Evolutionary conservation across 2,113 vertebrate genomes (phyloP).

Genomic region (Callospermophilus lateralis): DNA sequence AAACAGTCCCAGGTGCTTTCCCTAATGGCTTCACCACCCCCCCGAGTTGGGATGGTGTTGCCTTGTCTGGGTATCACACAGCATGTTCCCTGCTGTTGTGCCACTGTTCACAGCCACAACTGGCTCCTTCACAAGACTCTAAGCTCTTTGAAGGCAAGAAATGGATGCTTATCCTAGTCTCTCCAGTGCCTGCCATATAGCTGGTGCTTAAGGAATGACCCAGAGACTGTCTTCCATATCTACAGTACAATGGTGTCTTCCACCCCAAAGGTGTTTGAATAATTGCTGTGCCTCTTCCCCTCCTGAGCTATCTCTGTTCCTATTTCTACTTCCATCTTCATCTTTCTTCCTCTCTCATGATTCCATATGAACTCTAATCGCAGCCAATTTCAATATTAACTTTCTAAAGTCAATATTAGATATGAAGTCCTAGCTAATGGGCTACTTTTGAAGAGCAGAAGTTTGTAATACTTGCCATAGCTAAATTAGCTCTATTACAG

Average conservation of each 20-base stretch:
- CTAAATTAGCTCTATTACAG: constrained; percentile 72
- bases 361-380: constrained; percentile 26
- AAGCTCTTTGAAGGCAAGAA: neutral
- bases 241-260: neutral
- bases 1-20: neutral
- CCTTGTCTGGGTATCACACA: neutral
- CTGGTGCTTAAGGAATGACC: neutral
- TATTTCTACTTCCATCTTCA: neutral
- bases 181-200: neutral
- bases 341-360: neutral
- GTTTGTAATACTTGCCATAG: constrained; percentile 69
- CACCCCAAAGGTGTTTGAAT: neutral
- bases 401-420: constrained; percentile 63
- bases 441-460: constrained; percentile 64
- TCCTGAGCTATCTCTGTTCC: neutral
- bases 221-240: neutral
- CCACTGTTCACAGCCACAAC: neutral
- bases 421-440: constrained; percentile 54
- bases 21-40: neutral
- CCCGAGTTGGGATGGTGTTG: neutral
- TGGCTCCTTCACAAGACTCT: neutral
- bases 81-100: neutral
- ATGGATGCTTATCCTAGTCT: neutral
- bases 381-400: constrained; percentile 56
- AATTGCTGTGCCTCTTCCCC: neutral